A percentile compares a stretch with the other conserved stretches of the same genome.
Conservation (phyloP, 2,113 vertebrate species). For the Macquaria australasica region DNA sequence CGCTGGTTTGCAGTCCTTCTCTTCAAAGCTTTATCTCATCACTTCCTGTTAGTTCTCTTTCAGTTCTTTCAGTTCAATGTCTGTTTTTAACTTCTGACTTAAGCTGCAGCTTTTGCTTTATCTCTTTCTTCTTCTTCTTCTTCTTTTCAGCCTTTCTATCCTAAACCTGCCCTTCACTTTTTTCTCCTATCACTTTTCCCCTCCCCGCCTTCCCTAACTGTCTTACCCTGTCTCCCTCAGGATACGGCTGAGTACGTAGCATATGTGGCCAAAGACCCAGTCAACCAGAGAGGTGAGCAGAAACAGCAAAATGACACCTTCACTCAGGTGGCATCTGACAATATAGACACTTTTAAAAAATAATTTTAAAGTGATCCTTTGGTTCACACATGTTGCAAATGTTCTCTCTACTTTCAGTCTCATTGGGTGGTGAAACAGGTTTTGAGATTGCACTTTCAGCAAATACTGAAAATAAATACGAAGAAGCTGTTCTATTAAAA, state of each 20-base stretch:
- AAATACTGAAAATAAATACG: conserved; percentile 5
- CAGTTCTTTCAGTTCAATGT: conserved; percentile 56
- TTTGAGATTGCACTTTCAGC: conserved; percentile 3
- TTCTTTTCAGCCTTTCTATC: conserved; percentile 47
- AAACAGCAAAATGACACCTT: conserved; percentile 25
- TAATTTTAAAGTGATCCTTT: neutral
- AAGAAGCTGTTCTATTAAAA: conserved; percentile 15
- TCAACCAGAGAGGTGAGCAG: conserved; percentile 96
- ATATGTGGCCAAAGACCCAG: conserved; percentile 98
- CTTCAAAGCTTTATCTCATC: conserved; percentile 45
- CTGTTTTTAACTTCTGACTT: conserved; percentile 53
- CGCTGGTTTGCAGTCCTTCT: conserved; percentile 48
- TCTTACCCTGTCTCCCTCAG: conserved; percentile 63
- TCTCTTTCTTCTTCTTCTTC: conserved; percentile 25
- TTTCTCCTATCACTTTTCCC: conserved; percentile 40
- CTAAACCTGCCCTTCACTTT: conserved; percentile 53
- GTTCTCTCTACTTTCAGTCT: conserved; percentile 15
- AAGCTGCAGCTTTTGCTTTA: conserved; percentile 49
- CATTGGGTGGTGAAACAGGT: neutral
- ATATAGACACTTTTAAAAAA: neutral
- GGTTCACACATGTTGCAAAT: neutral
- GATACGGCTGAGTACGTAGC: conserved; percentile 88
- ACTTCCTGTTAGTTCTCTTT: conserved; percentile 52
- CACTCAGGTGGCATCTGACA: neutral
- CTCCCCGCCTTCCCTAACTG: conserved; percentile 33